Evolutionary conservation across 2,888 invertebrate genomes (phyloP).

Genomic region (Petrolisthes manimaculis): DNA sequence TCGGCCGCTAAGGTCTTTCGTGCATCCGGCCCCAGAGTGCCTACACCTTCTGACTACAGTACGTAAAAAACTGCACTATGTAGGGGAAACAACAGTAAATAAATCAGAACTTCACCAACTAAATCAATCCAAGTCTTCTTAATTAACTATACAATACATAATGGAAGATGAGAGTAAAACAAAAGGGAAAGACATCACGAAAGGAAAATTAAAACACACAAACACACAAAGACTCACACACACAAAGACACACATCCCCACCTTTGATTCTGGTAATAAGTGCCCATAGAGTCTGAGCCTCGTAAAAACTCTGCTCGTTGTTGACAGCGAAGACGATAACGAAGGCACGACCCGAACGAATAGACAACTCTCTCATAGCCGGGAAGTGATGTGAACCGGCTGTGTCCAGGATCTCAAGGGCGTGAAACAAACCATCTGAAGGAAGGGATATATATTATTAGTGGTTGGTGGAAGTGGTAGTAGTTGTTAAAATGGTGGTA

Average conservation of each 20-base stretch:
- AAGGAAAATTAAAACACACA: neutral
- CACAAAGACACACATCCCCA: neutral
- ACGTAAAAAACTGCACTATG: too few species aligned
- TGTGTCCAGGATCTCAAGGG: conserved; percentile 64
- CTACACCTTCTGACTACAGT: too few species aligned
- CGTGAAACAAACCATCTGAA: conserved; percentile 53
- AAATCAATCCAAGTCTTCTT: too few species aligned
- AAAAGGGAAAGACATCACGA: neutral
- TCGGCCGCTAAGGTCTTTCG: too few species aligned
- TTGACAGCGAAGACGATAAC: conserved; percentile 64
- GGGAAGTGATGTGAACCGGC: conserved; percentile 62
- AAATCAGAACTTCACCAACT: too few species aligned
- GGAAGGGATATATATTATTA: neutral
- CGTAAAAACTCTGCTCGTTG: conserved; percentile 61
- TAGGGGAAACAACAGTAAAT: too few species aligned
- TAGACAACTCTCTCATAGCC: conserved; percentile 61
- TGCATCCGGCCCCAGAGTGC: too few species aligned
- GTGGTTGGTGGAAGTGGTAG: too few species aligned
- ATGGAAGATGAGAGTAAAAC: neutral
- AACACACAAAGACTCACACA: too few species aligned
- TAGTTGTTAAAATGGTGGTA: too few species aligned
- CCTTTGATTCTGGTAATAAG: conserved; percentile 62
- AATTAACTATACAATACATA: too few species aligned
- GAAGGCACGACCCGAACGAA: conserved; percentile 58
- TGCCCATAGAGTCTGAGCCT: conserved; percentile 59